Base-by-base conservation (phyloP, 2,888 invertebrate genomes). In the Cryptophagus acutangulus region DNA sequence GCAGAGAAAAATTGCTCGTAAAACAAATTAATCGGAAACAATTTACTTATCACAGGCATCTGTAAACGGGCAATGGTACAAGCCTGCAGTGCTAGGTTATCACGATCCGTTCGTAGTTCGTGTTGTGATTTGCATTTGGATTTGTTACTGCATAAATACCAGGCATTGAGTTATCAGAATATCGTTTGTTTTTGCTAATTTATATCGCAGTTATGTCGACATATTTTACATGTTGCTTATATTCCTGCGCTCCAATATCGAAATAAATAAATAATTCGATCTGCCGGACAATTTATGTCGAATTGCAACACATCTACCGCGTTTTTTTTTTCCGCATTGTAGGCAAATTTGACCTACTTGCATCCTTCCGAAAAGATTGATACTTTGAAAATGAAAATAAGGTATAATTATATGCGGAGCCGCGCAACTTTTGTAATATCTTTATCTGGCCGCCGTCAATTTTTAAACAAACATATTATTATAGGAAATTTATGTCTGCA, bases 111-210 rank as follows among this genome's bases (percentile, higher is more conserved):
- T 48, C 46, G 43, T 50, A 16, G 48, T 55, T 59, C 57, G 61
- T 60, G 58, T 60, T 45, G 50, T 52, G 55, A 59, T 61, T 61
- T 57, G 59, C 59, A 60, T 60, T 61, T 48, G 55, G 53, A 48
- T 56, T 54, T 51, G 46, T 51, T 49, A 51, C 54, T 26, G 57
- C 53, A 57, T 57, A 59, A 51, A 57, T 57, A 44, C 54, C 52
- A 45, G 41, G 57, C 56, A 61, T 59, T 58, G 57, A 59, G 57
- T 60, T 61, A 59, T 61, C 59, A 57, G 57, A 56, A 54, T 53
- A 57, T 55, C 55, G 55, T 54, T 55, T 54, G 57, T 57, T 57
- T 55, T 55, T 46, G 51, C 54, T 55, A 57, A 57, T 57, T 57
- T 54, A 57, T 53, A 48, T 51, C 45, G 45, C 45, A 40, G 51